Evolutionary conservation across 1,140 invertebrate genomes (phyloP).

Genomic region (Pseudomyrmex flavicornis): DNA sequence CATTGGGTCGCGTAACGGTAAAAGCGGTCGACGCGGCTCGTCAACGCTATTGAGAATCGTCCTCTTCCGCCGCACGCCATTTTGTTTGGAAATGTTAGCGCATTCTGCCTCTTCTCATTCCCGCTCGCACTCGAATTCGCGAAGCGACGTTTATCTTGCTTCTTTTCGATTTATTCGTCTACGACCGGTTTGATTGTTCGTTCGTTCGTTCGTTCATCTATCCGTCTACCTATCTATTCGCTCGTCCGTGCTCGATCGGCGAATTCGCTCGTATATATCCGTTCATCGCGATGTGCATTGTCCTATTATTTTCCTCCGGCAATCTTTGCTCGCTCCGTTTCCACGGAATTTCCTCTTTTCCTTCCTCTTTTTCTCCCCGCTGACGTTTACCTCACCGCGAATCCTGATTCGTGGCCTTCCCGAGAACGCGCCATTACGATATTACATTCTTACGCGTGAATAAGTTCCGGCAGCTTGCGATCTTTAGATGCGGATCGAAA

Average conservation of each 20-base stretch:
- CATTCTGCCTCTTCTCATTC: slow-evolving; percentile 6
- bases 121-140: slow-evolving; percentile 2
- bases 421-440: slow-evolving; percentile 34
- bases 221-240: not conserved
- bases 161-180: slow-evolving; percentile 45
- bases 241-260: not conserved
- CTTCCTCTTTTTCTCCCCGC: not conserved
- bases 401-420: not conserved
- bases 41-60: slow-evolving; percentile 64
- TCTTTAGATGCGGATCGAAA: not conserved
- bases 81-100: slow-evolving; percentile 43
- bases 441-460: slow-evolving; percentile 24
- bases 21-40: slow-evolving; percentile 70
- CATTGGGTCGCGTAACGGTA: slow-evolving; percentile 84
- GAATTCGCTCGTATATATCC: slow-evolving; percentile 21
- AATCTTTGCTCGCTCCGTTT: not conserved
- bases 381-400: not conserved
- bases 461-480: slow-evolving; percentile 24
- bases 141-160: slow-evolving; percentile 37
- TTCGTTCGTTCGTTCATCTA: slow-evolving; percentile 28
- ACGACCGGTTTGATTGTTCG: slow-evolving; percentile 31
- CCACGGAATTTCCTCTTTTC: not conserved
- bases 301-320: slow-evolving; percentile 28
- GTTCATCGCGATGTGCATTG: slow-evolving; percentile 20
- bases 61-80: slow-evolving; percentile 29